Evolutionary conservation across 2,113 vertebrate species (phyloP).

Genomic region (Crotalus tigris): DNA sequence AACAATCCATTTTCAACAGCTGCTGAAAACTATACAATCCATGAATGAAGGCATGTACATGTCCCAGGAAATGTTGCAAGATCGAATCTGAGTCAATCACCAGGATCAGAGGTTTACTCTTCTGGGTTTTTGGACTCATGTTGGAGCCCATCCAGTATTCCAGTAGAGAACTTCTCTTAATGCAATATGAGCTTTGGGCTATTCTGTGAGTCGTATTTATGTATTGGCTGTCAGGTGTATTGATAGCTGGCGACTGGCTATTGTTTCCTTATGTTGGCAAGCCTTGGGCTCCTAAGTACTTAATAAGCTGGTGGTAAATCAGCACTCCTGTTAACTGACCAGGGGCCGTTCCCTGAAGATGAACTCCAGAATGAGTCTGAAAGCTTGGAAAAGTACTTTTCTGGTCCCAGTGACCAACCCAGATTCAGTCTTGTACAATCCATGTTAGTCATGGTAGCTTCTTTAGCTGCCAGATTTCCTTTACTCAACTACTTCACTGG

Average conservation of each 20-base stretch:
- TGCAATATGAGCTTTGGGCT: neutral
- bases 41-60: neutral
- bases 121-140: neutral
- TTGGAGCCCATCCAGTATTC: neutral
- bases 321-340: neutral
- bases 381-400: neutral
- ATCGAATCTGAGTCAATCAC: neutral
- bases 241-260: neutral
- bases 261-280: neutral
- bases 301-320: neutral
- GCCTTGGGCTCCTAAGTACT: neutral
- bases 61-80: neutral
- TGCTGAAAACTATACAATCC: neutral
- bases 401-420: neutral
- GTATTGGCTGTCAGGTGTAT: neutral
- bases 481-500: neutral
- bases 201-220: neutral
- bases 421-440: neutral
- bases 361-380: neutral
- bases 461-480: neutral
- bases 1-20: neutral
- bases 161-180: neutral
- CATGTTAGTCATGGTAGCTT: neutral
- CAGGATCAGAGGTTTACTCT: neutral
- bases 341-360: neutral